These are phyloP conservation scores for Heliconius hortense DNA, from an alignment of 2,888 invertebrate genomes.

Conservation along the genomic window DNA sequence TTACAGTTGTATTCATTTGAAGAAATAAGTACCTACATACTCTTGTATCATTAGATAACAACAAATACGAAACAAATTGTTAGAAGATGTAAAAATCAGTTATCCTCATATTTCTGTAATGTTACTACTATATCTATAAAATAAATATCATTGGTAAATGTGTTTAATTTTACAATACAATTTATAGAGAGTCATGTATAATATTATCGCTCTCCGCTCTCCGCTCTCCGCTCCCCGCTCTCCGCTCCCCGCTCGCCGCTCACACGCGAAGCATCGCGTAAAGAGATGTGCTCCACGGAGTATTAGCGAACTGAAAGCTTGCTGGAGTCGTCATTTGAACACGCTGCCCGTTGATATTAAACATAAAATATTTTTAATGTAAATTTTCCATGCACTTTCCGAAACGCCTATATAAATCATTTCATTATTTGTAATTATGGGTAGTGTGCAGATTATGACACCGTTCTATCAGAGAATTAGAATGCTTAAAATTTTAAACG, in stretches of 20 bases:
- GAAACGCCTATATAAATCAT: background rate
- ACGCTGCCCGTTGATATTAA: no score
- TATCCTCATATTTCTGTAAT: no score
- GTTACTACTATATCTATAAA: background rate
- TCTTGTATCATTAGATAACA: background rate
- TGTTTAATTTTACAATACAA: background rate
- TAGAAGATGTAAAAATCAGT: no score
- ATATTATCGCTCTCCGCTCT: background rate
- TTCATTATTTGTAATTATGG: background rate
- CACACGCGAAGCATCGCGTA: conserved; percentile 1
- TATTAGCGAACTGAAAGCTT: conserved; percentile 16
- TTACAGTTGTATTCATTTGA: no score
- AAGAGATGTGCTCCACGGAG: conserved; percentile 14
- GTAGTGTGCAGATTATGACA: background rate
- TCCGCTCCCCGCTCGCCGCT: background rate
- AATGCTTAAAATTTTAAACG: background rate
- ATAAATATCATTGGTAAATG: no score
- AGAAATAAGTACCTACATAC: background rate
- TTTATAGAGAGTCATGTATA: background rate
- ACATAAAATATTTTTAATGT: background rate
- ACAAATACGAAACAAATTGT: background rate
- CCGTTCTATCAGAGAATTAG: background rate
- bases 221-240: background rate
- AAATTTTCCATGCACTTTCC: background rate
- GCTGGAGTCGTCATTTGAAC: background rate